Evolutionary conservation across 2,797 vertebrate species (phyloP).

Genomic region (Dendrocincla fuliginosa): DNA sequence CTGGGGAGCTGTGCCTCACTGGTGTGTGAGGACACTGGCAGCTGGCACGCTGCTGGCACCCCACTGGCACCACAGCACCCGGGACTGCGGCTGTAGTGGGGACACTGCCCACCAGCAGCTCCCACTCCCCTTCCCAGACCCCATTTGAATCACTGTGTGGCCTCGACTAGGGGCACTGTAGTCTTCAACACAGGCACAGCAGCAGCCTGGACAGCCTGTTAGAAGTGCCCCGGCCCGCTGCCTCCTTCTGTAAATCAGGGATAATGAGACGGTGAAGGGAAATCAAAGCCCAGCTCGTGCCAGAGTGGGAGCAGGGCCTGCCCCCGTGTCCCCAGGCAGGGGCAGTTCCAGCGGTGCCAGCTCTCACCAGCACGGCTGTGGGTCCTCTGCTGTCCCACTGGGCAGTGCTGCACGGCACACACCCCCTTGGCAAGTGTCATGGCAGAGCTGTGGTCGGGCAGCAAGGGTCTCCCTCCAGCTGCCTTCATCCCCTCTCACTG

Average conservation of each 20-base stretch:
- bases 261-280: slow-evolving; percentile 76
- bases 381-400: neutral
- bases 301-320: neutral
- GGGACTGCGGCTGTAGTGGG: accelerated
- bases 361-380: accelerated
- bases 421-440: accelerated
- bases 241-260: slow-evolving; percentile 79
- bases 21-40: accelerated
- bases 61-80: neutral
- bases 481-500: neutral
- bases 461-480: neutral
- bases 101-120: neutral
- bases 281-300: slow-evolving; percentile 46
- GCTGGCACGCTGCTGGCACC: neutral
- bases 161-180: slow-evolving; percentile 69
- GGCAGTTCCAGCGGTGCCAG: slow-evolving; percentile 18
- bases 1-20: too few species aligned
- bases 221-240: slow-evolving; percentile 74
- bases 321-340: slow-evolving; percentile 60
- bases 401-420: neutral
- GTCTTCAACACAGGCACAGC: slow-evolving; percentile 82
- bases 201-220: slow-evolving; percentile 77
- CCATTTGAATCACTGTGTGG: slow-evolving; percentile 71
- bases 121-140: slow-evolving; percentile 59
- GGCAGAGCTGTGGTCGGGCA: neutral